phyloP scores from a whole-genome alignment of 2,888 invertebrate genomes.

The Cephonodes hylas region DNA sequence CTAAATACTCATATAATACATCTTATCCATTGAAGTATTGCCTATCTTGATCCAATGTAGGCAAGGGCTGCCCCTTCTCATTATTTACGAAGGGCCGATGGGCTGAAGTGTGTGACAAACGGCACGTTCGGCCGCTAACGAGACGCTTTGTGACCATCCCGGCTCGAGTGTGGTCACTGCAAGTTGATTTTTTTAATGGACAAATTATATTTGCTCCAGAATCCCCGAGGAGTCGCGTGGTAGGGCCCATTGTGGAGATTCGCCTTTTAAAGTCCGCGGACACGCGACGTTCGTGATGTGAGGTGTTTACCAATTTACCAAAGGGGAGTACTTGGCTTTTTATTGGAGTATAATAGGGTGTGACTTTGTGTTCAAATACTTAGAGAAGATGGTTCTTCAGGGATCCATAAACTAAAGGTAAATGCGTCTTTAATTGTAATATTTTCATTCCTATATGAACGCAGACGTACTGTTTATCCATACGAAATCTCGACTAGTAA shows the following conservation, averaged over 20 bases:
- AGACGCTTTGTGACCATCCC: conserved; percentile 81
- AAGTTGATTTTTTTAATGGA: conserved; percentile 79
- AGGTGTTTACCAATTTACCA: conserved; percentile 44
- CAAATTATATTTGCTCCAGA: conserved; percentile 71
- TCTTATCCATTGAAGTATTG: conserved; percentile 7
- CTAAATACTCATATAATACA: not conserved
- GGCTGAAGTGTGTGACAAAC: conserved; percentile 77
- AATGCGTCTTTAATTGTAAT: too few species aligned
- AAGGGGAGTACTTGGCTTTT: conserved; percentile 2
- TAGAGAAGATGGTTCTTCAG: too few species aligned
- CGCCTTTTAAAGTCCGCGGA: conserved; percentile 66
- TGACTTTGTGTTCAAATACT: not conserved
- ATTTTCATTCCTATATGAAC: too few species aligned
- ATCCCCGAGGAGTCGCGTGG: conserved; percentile 57
- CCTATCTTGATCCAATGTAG: conserved; percentile 14
- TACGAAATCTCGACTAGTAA: not conserved
- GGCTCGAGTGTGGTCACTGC: conserved; percentile 69
- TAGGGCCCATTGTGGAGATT: conserved; percentile 49
- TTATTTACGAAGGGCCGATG: conserved; percentile 80
- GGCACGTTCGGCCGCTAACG: conserved; percentile 80
- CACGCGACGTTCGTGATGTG: conserved; percentile 50
- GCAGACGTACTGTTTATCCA: too few species aligned
- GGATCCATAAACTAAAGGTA: too few species aligned
- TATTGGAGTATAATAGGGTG: conserved; percentile 19
- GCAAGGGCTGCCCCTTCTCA: conserved; percentile 70